Evolutionary conservation across 2,888 invertebrate species (phyloP).

Genomic region (Trissoscelio sp.): DNA sequence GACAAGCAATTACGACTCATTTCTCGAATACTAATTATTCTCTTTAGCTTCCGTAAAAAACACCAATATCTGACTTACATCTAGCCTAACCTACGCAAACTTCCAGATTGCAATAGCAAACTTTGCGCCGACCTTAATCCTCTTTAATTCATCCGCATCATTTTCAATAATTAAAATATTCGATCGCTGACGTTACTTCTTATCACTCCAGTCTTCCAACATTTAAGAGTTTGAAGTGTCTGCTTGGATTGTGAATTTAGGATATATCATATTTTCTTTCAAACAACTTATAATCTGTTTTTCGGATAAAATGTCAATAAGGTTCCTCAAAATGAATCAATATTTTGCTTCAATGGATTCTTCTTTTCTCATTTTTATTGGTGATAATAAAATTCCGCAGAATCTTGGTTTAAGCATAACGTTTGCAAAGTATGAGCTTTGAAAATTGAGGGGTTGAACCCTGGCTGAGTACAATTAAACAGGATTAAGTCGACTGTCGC

Average conservation of each 20-base stretch:
- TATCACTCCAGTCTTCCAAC: not conserved
- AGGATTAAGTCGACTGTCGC: slow-evolving; percentile 21
- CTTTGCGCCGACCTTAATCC: slow-evolving; percentile 38
- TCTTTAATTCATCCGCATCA: slow-evolving; percentile 34
- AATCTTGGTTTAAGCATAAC: not conserved
- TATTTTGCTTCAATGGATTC: too few relatives aligned
- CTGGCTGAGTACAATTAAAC: slow-evolving; percentile 10
- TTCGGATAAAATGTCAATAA: too few relatives aligned
- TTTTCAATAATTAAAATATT: slow-evolving; percentile 25
- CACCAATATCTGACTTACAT: slow-evolving; percentile 59
- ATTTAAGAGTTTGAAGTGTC: too few relatives aligned
- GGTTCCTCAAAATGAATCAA: too few relatives aligned
- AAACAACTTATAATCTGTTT: too few relatives aligned
- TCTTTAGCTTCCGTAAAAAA: slow-evolving; percentile 57
- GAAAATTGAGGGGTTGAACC: too few relatives aligned
- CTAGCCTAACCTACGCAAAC: slow-evolving; percentile 51
- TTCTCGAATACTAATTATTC: slow-evolving; percentile 32
- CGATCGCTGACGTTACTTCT: not conserved
- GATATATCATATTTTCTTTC: too few relatives aligned
- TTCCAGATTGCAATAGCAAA: slow-evolving; percentile 28
- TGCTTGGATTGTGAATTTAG: too few relatives aligned
- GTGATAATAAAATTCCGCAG: too few relatives aligned
- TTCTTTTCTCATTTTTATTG: too few relatives aligned
- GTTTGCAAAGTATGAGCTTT: too few relatives aligned
- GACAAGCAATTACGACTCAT: slow-evolving; percentile 49